Evolutionary conservation across 1,140 invertebrate genomes (phyloP).

Genomic region (Ectropis grisescens): DNA sequence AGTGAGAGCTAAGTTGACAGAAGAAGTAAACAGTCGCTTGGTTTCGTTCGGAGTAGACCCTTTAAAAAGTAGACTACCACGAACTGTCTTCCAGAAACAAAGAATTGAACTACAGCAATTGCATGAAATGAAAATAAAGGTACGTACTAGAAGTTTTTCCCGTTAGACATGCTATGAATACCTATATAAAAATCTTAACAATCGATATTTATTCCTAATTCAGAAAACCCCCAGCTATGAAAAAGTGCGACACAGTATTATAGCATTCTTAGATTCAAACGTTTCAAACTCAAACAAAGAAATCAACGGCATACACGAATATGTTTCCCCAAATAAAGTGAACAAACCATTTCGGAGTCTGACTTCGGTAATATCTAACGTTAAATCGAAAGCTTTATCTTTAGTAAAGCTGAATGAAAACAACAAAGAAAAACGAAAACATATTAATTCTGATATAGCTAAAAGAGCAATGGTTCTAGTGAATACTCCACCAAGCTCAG

Average conservation of each 20-base stretch:
- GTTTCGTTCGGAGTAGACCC: constrained; percentile 71
- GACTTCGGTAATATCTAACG: constrained; percentile 57
- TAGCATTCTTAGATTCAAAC: constrained; percentile 61
- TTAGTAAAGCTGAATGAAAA: constrained; percentile 61
- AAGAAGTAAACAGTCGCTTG: constrained; percentile 64
- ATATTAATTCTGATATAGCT: constrained; percentile 24
- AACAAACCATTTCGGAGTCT: constrained; percentile 38
- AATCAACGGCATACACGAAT: constrained; percentile 11
- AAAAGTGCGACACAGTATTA: constrained; percentile 61
- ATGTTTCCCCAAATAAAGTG: constrained; percentile 28
- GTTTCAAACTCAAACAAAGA: constrained; percentile 25
- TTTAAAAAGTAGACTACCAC: constrained; percentile 65
- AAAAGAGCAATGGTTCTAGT: constrained; percentile 35
- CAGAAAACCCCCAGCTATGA: constrained; percentile 67
- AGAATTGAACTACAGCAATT: constrained; percentile 66
- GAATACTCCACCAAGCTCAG: constrained; percentile 44
- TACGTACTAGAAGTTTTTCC: constrained; percentile 19
- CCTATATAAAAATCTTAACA: no score
- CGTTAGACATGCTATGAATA: no score
- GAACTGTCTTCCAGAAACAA: constrained; percentile 65
- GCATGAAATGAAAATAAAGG: constrained; percentile 66
- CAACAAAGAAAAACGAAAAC: constrained; percentile 20
- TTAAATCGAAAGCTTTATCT: constrained; percentile 69
- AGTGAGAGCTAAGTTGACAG: constrained; percentile 51
- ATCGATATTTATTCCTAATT: neutral